These are phyloP conservation scores for Dendroctonus ponderosae DNA, from an alignment of 1,140 invertebrate genomes.

Conservation along the genomic window DNA sequence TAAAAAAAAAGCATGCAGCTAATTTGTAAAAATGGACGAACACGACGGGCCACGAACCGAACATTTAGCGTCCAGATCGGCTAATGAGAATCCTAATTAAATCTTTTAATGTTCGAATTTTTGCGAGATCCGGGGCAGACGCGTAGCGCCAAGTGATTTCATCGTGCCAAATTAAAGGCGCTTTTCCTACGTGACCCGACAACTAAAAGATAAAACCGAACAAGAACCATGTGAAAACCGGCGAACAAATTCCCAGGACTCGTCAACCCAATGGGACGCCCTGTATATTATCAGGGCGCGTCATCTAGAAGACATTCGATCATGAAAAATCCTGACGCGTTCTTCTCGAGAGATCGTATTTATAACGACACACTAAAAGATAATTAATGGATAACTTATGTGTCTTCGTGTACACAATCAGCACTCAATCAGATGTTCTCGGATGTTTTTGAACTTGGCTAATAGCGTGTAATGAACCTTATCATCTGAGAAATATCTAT, in stretches of 20 bases:
- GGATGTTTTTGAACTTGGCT: slow-evolving; percentile 20
- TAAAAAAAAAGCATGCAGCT: slow-evolving; percentile 34
- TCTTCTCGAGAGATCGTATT: not conserved
- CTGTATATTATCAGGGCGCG: too few species aligned
- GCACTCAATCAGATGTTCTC: slow-evolving; percentile 25
- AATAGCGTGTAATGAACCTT: slow-evolving; percentile 32
- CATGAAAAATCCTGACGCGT: too few species aligned
- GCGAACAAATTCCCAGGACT: too few species aligned
- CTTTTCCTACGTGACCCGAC: too few species aligned
- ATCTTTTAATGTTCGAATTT: slow-evolving; percentile 35
- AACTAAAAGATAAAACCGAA: too few species aligned
- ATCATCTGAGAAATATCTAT: slow-evolving; percentile 22
- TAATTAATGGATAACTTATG: slow-evolving; percentile 27
- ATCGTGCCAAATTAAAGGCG: not conserved
- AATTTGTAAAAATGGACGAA: slow-evolving; percentile 39
- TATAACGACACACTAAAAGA: slow-evolving; percentile 20
- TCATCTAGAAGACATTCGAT: too few species aligned
- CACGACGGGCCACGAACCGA: slow-evolving; percentile 31
- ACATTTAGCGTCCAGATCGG: slow-evolving; percentile 28
- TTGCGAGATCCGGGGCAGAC: slow-evolving; percentile 7
- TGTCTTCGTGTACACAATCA: slow-evolving; percentile 28
- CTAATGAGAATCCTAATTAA: slow-evolving; percentile 39
- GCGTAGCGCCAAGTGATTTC: slow-evolving; percentile 10
- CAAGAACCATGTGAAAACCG: too few species aligned
- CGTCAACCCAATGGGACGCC: too few species aligned